These are phyloP conservation scores for Rhagonycha fulva DNA, from an alignment of 2,888 invertebrate genomes.

Conservation along the genomic window DNA sequence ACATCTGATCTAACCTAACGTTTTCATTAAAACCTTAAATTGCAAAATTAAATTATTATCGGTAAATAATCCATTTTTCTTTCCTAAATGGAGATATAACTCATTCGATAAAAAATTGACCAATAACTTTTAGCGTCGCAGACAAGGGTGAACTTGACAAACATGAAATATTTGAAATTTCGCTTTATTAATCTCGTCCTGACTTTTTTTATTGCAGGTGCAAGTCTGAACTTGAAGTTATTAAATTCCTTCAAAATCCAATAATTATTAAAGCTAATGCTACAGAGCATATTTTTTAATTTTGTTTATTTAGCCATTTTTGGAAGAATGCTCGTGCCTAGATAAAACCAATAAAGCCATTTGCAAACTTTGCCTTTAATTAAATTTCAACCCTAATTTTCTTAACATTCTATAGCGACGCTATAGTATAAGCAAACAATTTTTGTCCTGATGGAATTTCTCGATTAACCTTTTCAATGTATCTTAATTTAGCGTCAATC, in stretches of 20 bases:
- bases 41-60: not conserved
- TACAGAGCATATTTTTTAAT: not conserved
- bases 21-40: not conserved
- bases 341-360: not conserved
- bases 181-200: not conserved
- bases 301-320: not conserved
- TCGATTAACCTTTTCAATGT: not conserved
- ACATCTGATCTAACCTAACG: not conserved
- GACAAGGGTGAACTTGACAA: not conserved
- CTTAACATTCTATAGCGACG: not conserved
- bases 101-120: not conserved
- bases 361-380: not conserved
- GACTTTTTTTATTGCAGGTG: not conserved
- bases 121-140: not conserved
- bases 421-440: not conserved
- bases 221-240: not conserved
- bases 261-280: not conserved
- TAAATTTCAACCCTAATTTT: not conserved
- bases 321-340: not conserved
- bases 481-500: not conserved
- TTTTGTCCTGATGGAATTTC: not conserved
- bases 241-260: not conserved
- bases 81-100: not conserved
- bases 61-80: not conserved
- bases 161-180: not conserved